Evolutionary conservation across 2,113 vertebrate species (phyloP), one percentile per base, ranked within the genome.

Genomic region (Semicossyphus pulcher): DNA sequence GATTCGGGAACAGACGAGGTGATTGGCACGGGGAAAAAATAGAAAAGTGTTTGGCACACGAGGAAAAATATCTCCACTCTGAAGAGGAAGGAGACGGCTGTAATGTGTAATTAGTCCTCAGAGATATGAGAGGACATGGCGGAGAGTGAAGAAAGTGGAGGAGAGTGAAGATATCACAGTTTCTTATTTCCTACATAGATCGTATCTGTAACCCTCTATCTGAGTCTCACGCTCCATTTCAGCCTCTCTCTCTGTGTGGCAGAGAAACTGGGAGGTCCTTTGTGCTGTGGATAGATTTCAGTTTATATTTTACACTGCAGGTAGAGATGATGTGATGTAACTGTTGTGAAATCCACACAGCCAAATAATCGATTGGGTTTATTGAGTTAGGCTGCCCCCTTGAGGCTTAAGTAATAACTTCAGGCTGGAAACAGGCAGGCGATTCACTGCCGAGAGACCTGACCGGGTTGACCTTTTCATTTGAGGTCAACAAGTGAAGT

Each of bases 361-460:
- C 62, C 48, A 28, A 45, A 65, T 29, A 60, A 71, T 62, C 66
- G 39, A 14, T 34, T 2, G 23, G 31, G 42, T 83, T 79, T 78
- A 64, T 77, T 84, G 84, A 69, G 51, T 83, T 76, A 78, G 62
- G 60, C 72, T 83, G 86, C 88, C 91, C 78, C 78, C 91, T 80
- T 47, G 81, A 88, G 91, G 84, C 52, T 44, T 36, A 16, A 65
- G 32, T 32, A 61, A 63, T 53, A 68, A 68, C 28, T 31, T 11
- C 48, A 70, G 66, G 39, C 16, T 8, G 10, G 25, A 62, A 16
- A 11, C 20, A 11, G 8, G 16, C 23, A 10, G 18, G 31, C 3
- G 26, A 8, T 20, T 39, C 37, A 29, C 58, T n/a, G 6, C n/a
- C 29, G 5, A 31, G 32, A 52, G 25, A 37, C 25, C 57, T 66